Evolutionary conservation across 2,797 vertebrate species (phyloP), one percentile per base, ranked within the genome.

Genomic region (Apogon talboti): DNA sequence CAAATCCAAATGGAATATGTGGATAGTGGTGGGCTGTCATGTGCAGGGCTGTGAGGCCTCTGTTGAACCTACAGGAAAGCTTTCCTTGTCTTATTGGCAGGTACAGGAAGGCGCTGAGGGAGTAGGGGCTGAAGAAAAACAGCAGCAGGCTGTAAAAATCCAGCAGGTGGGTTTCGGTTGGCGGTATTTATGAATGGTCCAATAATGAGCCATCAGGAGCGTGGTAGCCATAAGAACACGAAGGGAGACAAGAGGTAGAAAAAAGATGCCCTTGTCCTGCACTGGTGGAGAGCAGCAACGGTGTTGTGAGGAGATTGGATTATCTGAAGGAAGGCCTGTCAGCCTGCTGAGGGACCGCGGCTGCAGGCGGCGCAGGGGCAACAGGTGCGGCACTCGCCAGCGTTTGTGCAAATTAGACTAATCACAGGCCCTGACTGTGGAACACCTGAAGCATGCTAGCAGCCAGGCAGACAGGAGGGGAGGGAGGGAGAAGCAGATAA

Each of bases 381-480:
- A 94, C 93, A 94, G 93, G 92, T 94, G 93, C 78, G 18, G 30
- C 50, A 40, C 81, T 86, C 42, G 49, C 81, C 78, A 59, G 76
- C 61, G 53, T 85, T 91, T 84, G 79, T 84, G 87, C 86, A 92
- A 92, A 93, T 93, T 84, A 92, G 77, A 93, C 87, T 91, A 91
- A 93, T 93, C 84, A 80, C 75, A 74, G 72, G 81, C 59, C 70
- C 79, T 58, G 72, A 69, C 77, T 74, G 81, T 77, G 65, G 71
- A 87, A 69, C 92, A 92, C 90, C 90, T 92, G 92, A 93, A 92
- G 90, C 81, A 72, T 58, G 77, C 81, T 73, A 43, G 75, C 48
- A 76, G 79, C 71, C 66, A 67, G 52, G 68, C 56, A 66, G 61
- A 47, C 19, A 14, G 24, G 7, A 19, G 33, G 43, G 45, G 47